Conservation (phyloP, 1,140 invertebrate species). For the Potamilus streckersoni region DNA sequence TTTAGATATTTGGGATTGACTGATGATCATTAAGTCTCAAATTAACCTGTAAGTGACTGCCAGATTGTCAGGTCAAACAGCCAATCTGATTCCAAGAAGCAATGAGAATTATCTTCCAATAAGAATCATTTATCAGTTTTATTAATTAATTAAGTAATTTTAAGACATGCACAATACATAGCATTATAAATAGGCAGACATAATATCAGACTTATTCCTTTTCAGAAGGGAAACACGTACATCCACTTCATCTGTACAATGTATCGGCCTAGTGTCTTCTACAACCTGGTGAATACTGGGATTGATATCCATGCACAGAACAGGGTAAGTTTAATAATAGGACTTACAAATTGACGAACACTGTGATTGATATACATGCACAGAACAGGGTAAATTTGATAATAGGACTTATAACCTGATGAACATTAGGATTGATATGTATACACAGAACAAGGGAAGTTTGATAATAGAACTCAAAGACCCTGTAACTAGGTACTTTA, state of each 20-base stretch:
- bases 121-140: not conserved
- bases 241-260: constrained; percentile 60
- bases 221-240: constrained; percentile 63
- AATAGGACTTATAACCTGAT: constrained; percentile 37
- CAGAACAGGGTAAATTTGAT: constrained; percentile 54
- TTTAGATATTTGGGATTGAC: no score
- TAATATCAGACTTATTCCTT: constrained; percentile 26
- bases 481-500: constrained; percentile 36
- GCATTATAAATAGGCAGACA: not conserved
- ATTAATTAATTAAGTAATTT: not conserved
- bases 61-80: no score
- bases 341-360: constrained; percentile 42
- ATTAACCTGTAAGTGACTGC: no score
- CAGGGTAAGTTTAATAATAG: constrained; percentile 40
- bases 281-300: constrained; percentile 46
- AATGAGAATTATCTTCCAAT: not conserved
- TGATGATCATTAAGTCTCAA: no score
- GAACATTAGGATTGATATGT: constrained; percentile 49
- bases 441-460: constrained; percentile 58
- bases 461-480: constrained; percentile 27
- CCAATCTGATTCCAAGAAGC: not conserved
- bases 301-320: constrained; percentile 58
- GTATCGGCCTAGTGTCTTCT: constrained; percentile 53
- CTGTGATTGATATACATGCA: constrained; percentile 52
- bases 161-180: not conserved